Conservation (phyloP, 2,113 vertebrate species). For the Zingel zingel region DNA sequence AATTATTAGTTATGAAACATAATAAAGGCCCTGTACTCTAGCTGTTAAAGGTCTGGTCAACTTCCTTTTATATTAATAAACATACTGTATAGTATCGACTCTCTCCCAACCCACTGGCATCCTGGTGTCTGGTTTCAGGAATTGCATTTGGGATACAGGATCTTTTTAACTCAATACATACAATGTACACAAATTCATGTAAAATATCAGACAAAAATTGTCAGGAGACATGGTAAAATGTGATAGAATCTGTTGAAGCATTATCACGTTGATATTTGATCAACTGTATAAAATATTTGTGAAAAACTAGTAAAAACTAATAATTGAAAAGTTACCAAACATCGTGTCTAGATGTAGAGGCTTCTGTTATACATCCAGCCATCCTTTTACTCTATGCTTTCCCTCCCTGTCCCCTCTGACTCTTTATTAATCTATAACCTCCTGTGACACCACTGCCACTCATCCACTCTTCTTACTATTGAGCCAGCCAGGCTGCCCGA, state of each 20-base stretch:
- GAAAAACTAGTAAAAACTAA: too few species aligned
- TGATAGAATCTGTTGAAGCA: background rate
- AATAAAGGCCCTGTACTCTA: background rate
- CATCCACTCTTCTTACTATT: constrained; percentile 63
- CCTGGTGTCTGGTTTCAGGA: constrained; percentile 25
- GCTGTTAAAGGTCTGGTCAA: background rate
- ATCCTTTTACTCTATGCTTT: background rate
- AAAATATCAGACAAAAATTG: background rate
- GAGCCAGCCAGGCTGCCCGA: constrained; percentile 56
- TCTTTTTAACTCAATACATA: background rate
- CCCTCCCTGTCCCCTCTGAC: constrained; percentile 24
- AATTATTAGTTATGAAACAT: constrained; percentile 5
- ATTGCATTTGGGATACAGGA: background rate
- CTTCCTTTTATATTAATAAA: background rate
- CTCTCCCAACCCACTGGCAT: background rate
- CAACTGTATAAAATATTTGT: background rate
- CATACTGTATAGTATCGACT: constrained; percentile 1
- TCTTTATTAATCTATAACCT: constrained; percentile 55
- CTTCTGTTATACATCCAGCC: background rate
- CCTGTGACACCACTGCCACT: constrained; percentile 66
- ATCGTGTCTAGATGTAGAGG: background rate
- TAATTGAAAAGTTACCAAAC: background rate
- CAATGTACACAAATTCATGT: background rate
- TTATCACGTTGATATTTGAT: background rate
- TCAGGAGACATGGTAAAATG: background rate